Percentiles rank a stretch among this genome's conserved stretches.
Conservation (phyloP, 2,113 vertebrate genomes). For the Mirounga angustirostris region DNA sequence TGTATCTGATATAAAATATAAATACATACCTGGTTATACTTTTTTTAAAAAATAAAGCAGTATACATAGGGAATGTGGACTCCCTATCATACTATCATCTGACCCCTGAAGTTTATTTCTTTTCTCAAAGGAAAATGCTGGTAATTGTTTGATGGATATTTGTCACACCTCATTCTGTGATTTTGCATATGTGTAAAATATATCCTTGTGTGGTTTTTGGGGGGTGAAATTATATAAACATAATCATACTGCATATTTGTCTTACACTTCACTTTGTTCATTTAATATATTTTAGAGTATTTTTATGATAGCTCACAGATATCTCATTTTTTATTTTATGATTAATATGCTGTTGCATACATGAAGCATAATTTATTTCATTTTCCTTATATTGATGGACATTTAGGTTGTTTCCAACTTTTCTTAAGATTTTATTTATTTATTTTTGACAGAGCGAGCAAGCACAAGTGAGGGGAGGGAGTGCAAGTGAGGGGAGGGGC, state of each 20-base stretch:
- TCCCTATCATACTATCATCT: neutral
- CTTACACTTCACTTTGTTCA: neutral
- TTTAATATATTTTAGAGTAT: neutral
- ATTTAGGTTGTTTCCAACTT: constrained; percentile 2
- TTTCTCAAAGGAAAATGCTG: neutral
- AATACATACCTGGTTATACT: neutral
- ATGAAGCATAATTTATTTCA: neutral
- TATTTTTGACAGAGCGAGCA: neutral
- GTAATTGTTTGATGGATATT: neutral
- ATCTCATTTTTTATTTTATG: neutral
- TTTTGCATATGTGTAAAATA: neutral
- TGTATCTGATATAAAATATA: neutral
- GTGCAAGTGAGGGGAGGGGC: neutral
- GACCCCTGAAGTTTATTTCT: neutral
- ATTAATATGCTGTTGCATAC: neutral
- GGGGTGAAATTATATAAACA: neutral
- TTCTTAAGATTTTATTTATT: neutral
- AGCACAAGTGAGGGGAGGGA: neutral
- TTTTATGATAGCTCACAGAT: neutral
- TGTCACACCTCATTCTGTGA: neutral
- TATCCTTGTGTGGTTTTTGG: neutral
- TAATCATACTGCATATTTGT: neutral
- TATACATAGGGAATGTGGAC: neutral
- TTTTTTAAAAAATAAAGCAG: neutral
- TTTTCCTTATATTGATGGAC: neutral